A percentile compares a stretch with the other conserved stretches of the same genome.
Evolutionary conservation across 2,888 invertebrate species (phyloP).

Genomic region (Lepetodrilus schrolli): DNA sequence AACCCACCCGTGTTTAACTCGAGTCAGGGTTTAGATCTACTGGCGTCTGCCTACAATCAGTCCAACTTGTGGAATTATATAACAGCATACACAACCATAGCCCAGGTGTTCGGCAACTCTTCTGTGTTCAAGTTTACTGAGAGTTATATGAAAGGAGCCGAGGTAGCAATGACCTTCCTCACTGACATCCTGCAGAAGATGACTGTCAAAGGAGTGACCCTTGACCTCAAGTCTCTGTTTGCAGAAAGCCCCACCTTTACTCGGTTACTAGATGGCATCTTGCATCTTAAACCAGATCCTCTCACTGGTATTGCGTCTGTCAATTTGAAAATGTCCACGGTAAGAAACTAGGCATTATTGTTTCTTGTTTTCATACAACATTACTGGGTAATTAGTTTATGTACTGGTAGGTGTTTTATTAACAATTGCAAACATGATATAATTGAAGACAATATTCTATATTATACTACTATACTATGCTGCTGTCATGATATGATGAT

Average conservation of each 20-base stretch:
- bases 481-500: too few relatives aligned
- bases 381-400: neutral
- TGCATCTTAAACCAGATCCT: constrained; percentile 39
- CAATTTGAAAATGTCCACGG: constrained; percentile 41
- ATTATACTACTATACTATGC: too few relatives aligned
- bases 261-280: constrained; percentile 32
- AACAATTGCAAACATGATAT: neutral
- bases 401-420: neutral
- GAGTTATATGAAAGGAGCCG: constrained; percentile 21
- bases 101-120: constrained; percentile 14
- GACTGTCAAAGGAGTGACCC: constrained; percentile 29
- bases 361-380: too few relatives aligned
- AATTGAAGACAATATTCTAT: too few relatives aligned
- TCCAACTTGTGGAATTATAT: constrained; percentile 33
- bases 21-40: neutral
- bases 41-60: constrained; percentile 27
- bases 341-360: too few relatives aligned
- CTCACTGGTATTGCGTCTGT: constrained; percentile 39
- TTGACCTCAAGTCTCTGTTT: constrained; percentile 48
- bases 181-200: constrained; percentile 38
- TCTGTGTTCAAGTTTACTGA: constrained; percentile 16
- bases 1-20: constrained; percentile 39
- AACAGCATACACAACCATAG: constrained; percentile 14
- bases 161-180: constrained; percentile 37
- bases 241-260: constrained; percentile 39